Base-by-base conservation (phyloP, 2,113 vertebrate genomes). In the Sialia sialis region DNA sequence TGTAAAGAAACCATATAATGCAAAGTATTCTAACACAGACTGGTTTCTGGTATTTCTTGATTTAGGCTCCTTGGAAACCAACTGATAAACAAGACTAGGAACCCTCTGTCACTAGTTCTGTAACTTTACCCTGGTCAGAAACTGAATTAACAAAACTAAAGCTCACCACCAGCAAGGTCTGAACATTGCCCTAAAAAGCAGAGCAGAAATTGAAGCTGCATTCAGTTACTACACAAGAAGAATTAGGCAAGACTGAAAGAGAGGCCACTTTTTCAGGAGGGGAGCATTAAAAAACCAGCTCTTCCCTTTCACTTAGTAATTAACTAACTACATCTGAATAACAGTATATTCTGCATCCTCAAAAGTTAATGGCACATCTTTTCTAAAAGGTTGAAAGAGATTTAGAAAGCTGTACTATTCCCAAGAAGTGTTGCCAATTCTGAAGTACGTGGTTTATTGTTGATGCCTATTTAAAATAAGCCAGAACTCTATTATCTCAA, bases 401-500 rank as follows among this genome's bases (percentile, higher is more conserved):
- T 46, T 19, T 16, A 48, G 27, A 67, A 64, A 63, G n/a, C n/a
- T 30, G 13, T 11, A 10, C 21, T 26, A 54, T 26, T 94, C 79
- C 85, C 84, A 85, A 6, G 6, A 70, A 73, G 25, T 52, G 72
- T 27, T 52, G 54, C 25, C 82, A 66, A 0, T 55, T 81, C 59
- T 44, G 23, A 90, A 68, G 23, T 52, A 41, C 1, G 1, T 11
- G 4, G 67, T 59, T 85, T 77, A 64, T 76, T 96, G 82, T 82
- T 95, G 90, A 94, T 34, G 20, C 34, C 82, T 83, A 27, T 17
- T 32, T 58, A 81, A 93, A 94, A 87, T 23, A 90, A 89, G 36
- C 78, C 9, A 64, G 41, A 76, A 16, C 68, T 51, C 49, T 41
- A 13, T 75, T 96, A 96, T 90, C 94, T 94, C 83, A 91, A 72